These are phyloP conservation scores for Aphelenchoides avenae DNA, from an alignment of 1,140 invertebrate species.

Conservation along the genomic window DNA sequence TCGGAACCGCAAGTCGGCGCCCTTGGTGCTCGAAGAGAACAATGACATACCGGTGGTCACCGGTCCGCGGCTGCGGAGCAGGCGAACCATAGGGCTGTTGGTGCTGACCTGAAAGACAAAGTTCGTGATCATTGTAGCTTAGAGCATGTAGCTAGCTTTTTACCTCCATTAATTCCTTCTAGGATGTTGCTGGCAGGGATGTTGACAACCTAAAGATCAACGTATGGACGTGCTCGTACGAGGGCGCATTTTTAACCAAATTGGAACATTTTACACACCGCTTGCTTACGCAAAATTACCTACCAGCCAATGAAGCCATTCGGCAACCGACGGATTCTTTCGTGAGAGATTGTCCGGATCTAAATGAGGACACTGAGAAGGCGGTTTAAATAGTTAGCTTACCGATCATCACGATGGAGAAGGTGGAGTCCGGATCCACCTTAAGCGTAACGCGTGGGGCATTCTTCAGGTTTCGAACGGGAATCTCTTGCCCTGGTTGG, in stretches of 20 bases:
- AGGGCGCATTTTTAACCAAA: not conserved
- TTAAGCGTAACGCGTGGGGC: slow-evolving; percentile 55
- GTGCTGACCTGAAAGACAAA: slow-evolving; percentile 48
- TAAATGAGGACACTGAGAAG: slow-evolving; percentile 21
- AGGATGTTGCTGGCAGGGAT: slow-evolving; percentile 56
- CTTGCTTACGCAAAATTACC: no score
- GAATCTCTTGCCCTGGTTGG: slow-evolving; percentile 51
- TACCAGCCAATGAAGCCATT: slow-evolving; percentile 59
- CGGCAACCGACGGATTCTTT: slow-evolving; percentile 57
- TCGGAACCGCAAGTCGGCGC: slow-evolving; percentile 52
- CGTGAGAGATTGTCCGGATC: slow-evolving; percentile 57
- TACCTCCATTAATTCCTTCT: slow-evolving; percentile 55
- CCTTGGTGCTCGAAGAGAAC: slow-evolving; percentile 57
- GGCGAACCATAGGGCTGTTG: slow-evolving; percentile 58
- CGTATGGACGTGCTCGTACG: not conserved
- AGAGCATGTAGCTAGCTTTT: no score
- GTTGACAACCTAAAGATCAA: slow-evolving; percentile 37
- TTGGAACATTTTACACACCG: not conserved
- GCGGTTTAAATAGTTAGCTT: slow-evolving; percentile 15
- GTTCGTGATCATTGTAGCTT: no score
- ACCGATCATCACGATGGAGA: slow-evolving; percentile 58
- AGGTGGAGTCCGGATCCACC: slow-evolving; percentile 56
- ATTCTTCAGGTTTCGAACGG: slow-evolving; percentile 53
- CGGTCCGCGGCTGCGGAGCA: slow-evolving; percentile 54
- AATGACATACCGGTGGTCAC: slow-evolving; percentile 56